Base-by-base conservation (phyloP, 1,140 invertebrate species). In the Propsilocerus akamusi region DNA sequence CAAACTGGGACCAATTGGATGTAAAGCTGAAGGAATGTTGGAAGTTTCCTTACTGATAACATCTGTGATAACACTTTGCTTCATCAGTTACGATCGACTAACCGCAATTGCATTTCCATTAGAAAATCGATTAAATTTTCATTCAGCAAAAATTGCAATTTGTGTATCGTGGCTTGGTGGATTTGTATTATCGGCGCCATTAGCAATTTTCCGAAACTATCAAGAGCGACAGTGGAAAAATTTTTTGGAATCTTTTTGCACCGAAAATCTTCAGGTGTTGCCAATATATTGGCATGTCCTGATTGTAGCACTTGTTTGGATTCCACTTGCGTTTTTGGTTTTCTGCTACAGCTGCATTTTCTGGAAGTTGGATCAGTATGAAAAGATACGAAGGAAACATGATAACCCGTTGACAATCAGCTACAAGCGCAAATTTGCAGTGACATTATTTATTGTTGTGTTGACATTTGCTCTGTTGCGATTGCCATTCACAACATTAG, bases 61-160 rank as follows among this genome's bases (percentile, higher is more conserved):
- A 3, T 80, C 78, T 48, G 82, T 90, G 0, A 77, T 84, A 37
- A 86, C 80, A 26, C 68, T 92, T 37, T 80, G 83, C 14, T 71
- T 77, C 4, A 82, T 91, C 25, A 87, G 81, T n/a, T 80, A 86
- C 49, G 85, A 91, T 60, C 71, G 86, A 20, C 70, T 90, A 12
- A 77, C 83, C 7, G 83, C 83, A 5, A 83, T 90, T 23, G 78
- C 83, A 0, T 67, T 84, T 52, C 82, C 85, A 11, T 63, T 75
- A 57, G 73, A 83, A 58, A 75, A 73, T 5, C 68, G 77, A 55
- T 62, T 85, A 54, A 80, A 75, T 1, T 67, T 71, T 26, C 64
- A 66, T 5, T 67, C 64, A 30, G 73, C 78, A 4, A 72, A 74
- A 47, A 69, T 78, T 53, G 65, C 80, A 12, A 75, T 83, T 47